Conservation (phyloP, 1,140 invertebrate species). For the Pararge aegeria region DNA sequence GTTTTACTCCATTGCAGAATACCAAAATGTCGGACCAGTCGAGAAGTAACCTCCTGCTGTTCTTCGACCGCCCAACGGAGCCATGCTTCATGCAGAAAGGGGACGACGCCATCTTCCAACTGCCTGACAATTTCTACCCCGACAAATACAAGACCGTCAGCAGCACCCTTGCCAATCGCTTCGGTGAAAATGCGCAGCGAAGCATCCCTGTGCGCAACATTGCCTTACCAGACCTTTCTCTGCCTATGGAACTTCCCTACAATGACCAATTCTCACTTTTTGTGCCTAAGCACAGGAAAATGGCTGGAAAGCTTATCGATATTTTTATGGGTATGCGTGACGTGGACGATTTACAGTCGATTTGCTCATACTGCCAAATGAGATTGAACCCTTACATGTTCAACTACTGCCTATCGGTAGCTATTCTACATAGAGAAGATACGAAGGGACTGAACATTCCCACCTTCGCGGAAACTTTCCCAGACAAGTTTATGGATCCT, state of each 20-base stretch:
- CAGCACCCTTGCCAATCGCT: slow-evolving; percentile 78
- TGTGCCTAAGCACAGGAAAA: slow-evolving; percentile 84
- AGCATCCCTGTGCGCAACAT: slow-evolving; percentile 84
- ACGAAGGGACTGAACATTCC: slow-evolving; percentile 87
- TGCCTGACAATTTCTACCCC: slow-evolving; percentile 44
- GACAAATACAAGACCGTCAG: slow-evolving; percentile 83
- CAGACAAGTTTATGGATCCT: slow-evolving; percentile 89
- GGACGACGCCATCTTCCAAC: slow-evolving; percentile 50
- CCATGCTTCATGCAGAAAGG: slow-evolving; percentile 87
- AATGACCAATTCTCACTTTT: slow-evolving; percentile 88
- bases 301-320: slow-evolving; percentile 85
- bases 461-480: slow-evolving; percentile 86
- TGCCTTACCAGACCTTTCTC: slow-evolving; percentile 83
- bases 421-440: slow-evolving; percentile 85
- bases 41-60: slow-evolving; percentile 66
- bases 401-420: slow-evolving; percentile 85
- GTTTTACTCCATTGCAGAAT: not conserved
- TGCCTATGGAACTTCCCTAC: slow-evolving; percentile 84
- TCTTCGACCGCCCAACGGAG: slow-evolving; percentile 89
- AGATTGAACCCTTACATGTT: slow-evolving; percentile 89
- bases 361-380: slow-evolving; percentile 86
- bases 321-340: slow-evolving; percentile 87
- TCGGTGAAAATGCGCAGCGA: slow-evolving; percentile 77
- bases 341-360: slow-evolving; percentile 85
- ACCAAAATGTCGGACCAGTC: slow-evolving; percentile 31